These are phyloP conservation scores for Lagodon rhomboides DNA, from an alignment of 2,797 vertebrate species.

Conservation along the genomic window DNA sequence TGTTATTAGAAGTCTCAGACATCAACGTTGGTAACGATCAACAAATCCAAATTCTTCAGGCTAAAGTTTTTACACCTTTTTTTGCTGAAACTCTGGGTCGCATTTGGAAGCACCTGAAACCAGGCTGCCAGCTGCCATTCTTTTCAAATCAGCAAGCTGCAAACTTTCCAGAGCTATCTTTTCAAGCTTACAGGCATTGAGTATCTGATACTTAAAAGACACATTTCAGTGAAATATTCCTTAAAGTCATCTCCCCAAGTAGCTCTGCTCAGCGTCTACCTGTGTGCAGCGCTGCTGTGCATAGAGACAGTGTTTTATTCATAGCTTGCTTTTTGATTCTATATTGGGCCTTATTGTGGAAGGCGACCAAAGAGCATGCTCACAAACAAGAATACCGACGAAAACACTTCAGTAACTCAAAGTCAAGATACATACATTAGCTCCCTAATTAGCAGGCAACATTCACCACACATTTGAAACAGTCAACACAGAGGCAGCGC, in stretches of 20 bases:
- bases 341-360: conserved; percentile 50
- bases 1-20: background rate
- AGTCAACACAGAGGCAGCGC: background rate
- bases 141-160: conserved; percentile 16
- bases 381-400: conserved; percentile 28
- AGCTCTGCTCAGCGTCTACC: conserved; percentile 38
- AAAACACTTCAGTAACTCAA: conserved; percentile 39
- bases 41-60: background rate
- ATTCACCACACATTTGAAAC: conserved; percentile 46
- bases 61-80: background rate
- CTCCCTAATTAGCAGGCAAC: conserved; percentile 48
- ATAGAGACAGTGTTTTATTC: conserved; percentile 53
- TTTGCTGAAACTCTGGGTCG: background rate
- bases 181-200: conserved; percentile 34
- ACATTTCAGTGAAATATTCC: conserved; percentile 48
- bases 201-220: conserved; percentile 38
- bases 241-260: conserved; percentile 35
- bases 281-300: conserved; percentile 20
- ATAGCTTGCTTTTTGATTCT: conserved; percentile 51
- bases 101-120: conserved; percentile 6
- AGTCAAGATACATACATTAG: conserved; percentile 43
- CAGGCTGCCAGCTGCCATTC: conserved; percentile 5
- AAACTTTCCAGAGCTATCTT: conserved; percentile 23
- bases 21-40: background rate
- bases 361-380: conserved; percentile 30